Conservation (phyloP, 2,797 vertebrate species). For the Heliangelus exortis region DNA sequence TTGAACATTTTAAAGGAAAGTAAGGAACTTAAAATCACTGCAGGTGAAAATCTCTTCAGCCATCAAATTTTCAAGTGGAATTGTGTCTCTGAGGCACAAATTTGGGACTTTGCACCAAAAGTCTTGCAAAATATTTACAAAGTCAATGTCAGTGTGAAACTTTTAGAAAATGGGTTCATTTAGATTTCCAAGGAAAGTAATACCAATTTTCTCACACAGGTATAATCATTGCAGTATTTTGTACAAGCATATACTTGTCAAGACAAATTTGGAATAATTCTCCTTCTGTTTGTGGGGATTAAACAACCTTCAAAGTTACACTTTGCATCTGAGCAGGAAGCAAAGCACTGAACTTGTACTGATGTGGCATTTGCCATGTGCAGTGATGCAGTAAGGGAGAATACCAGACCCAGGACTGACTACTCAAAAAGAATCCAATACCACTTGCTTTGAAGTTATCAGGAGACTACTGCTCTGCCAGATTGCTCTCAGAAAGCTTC, state of each 20-base stretch:
- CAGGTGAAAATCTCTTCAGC: not conserved
- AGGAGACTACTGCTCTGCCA: not conserved
- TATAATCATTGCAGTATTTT: not conserved
- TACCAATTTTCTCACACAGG: not conserved
- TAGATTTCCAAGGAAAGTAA: not conserved
- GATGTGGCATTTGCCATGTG: fast-evolving
- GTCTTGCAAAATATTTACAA: not conserved
- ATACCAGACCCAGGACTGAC: not conserved
- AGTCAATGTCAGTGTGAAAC: not conserved
- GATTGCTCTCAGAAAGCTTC: not conserved
- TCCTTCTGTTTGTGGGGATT: not conserved
- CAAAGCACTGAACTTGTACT: not conserved
- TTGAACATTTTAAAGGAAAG: slow-evolving; percentile 1
- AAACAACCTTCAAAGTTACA: not conserved
- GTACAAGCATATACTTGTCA: not conserved
- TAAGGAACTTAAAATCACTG: not conserved
- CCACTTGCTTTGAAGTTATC: not conserved
- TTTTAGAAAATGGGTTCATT: not conserved
- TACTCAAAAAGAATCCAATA: not conserved
- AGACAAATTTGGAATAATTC: not conserved
- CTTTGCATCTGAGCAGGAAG: not conserved
- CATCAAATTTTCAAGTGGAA: not conserved
- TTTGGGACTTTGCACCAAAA: not conserved
- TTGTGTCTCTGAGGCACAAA: not conserved
- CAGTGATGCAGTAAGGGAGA: not conserved